Percentiles rank a stretch among this genome's conserved stretches.
phyloP scores from a whole-genome alignment of 1,140 invertebrate genomes.

The Penaeus indicus region DNA sequence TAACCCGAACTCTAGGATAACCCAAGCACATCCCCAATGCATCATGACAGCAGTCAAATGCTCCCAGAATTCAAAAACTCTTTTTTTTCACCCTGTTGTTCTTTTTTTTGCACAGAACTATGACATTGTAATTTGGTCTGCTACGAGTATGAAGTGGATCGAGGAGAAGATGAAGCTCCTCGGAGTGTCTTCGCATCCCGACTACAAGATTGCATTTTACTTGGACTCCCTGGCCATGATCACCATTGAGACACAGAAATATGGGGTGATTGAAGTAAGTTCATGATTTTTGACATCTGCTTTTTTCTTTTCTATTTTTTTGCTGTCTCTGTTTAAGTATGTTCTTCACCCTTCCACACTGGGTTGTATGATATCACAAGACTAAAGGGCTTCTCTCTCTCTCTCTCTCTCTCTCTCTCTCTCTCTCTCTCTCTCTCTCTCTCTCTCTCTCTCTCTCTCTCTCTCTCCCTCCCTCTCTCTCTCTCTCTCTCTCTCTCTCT shows the following conservation, averaged over 20 bases:
- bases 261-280: constrained; percentile 89
- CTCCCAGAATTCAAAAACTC: no score
- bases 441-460: no score
- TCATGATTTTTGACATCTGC: background rate
- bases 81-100: background rate
- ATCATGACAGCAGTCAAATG: background rate
- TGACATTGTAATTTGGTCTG: constrained; percentile 81
- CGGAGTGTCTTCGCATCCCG: constrained; percentile 84
- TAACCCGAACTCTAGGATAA: no score
- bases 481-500: no score
- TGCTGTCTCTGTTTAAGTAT: background rate
- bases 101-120: constrained; percentile 72
- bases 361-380: no score
- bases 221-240: constrained; percentile 95
- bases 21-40: background rate
- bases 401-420: no score
- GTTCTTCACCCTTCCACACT: background rate
- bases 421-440: no score
- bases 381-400: no score
- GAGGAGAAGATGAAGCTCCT: constrained; percentile 96
- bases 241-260: constrained; percentile 88
- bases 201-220: constrained; percentile 95
- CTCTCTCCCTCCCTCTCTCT: no score
- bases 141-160: constrained; percentile 98
- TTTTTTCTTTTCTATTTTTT: background rate